Conservation (phyloP, 2,888 invertebrate genomes). For the Plutella xylostella region DNA sequence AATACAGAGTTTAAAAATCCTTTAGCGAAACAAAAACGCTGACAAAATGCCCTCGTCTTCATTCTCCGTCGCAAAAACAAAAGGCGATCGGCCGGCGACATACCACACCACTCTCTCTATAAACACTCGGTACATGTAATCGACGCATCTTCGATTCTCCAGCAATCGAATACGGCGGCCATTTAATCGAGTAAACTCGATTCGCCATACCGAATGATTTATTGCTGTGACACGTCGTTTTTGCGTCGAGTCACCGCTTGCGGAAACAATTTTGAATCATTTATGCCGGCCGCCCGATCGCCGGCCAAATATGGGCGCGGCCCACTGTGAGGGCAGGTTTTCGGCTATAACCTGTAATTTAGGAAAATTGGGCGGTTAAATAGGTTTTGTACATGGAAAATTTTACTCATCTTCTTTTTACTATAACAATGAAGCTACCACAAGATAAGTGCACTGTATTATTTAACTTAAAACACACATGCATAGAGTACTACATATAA, state of each 20-base stretch:
- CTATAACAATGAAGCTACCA: too few relatives aligned
- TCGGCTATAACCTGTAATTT: slow-evolving; percentile 16
- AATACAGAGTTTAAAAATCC: slow-evolving; percentile 11
- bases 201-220: slow-evolving; percentile 58
- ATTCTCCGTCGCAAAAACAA: slow-evolving; percentile 24
- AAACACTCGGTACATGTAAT: slow-evolving; percentile 43
- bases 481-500: not conserved
- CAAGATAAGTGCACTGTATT: not conserved
- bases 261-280: slow-evolving; percentile 67
- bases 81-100: slow-evolving; percentile 45
- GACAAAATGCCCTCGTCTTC: slow-evolving; percentile 13
- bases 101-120: slow-evolving; percentile 61
- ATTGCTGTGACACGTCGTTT: slow-evolving; percentile 65
- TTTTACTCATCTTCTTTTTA: too few relatives aligned
- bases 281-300: slow-evolving; percentile 58
- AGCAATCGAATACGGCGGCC: slow-evolving; percentile 50
- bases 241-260: slow-evolving; percentile 45
- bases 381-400: not conserved
- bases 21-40: slow-evolving; percentile 19
- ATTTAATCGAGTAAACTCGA: slow-evolving; percentile 62
- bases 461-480: not conserved
- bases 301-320: slow-evolving; percentile 32
- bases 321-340: slow-evolving; percentile 26
- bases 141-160: slow-evolving; percentile 33
- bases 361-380: slow-evolving; percentile 1